Evolutionary conservation across 2,888 invertebrate genomes (phyloP), one percentile per base, ranked within the genome.

Genomic region (Rosalia funebris): DNA sequence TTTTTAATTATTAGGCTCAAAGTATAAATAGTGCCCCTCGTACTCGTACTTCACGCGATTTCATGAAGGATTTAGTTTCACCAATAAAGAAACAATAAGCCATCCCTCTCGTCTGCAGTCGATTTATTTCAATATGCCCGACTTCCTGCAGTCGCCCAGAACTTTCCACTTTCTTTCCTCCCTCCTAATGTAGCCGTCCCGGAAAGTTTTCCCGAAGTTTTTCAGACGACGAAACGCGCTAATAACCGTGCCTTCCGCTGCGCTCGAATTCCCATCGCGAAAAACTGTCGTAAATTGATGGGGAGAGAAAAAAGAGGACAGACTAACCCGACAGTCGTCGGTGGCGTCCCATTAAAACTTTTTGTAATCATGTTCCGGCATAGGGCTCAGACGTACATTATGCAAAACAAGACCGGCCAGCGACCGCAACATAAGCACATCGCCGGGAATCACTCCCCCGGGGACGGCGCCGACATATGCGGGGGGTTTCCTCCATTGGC

Each of bases 201-300:
- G 25, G 4, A 9, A 25, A 44, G 25, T 44, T 44, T 14, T 1
- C 44, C 7, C 0, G 19, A 36, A 11, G 19, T 19, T 44, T 25
- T 12, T 25, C 44, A 12, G 12, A 25, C 41, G 16, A n/a, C 9
- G 9, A 12, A 12, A 20, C 10, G 19, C 39, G 50, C 14, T 31
- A 31, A 39, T 39, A 39, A 14, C 20, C 4, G 17, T 25, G 10
- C 39, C 39, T 50, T 39, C 31, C 16, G 50, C 31, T 20, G 25
- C 25, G 47, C 16, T 41, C 9, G 41, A n/a, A 17, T 41, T 17
- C 17, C n/a, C 16, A 15, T 17, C 11, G n/a, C n/a, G 41, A 47
- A 45, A 50, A 50, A 50, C 50, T 10, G 50, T 16, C 50, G 39
- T 50, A 50, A 50, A 50, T 50, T 39, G 50, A 19, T 39, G 25